Evolutionary conservation across 2,113 vertebrate species (phyloP).

Genomic region (Amia ocellicauda): DNA sequence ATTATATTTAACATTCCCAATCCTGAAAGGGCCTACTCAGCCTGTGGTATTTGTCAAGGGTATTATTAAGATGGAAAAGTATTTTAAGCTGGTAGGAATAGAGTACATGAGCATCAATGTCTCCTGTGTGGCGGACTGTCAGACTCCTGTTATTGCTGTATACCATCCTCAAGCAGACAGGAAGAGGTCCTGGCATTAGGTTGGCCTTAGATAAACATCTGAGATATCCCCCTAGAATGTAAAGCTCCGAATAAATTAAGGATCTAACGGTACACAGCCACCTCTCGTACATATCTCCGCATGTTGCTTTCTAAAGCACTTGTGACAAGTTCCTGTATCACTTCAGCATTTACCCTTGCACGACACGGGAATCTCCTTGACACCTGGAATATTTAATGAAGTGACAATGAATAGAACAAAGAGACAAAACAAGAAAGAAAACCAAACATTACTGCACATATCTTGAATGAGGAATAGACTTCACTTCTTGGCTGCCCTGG

Average conservation of each 20-base stretch:
- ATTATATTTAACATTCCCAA: not conserved
- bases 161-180: not conserved
- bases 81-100: no score
- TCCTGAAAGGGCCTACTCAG: not conserved
- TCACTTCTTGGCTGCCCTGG: no score
- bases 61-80: no score
- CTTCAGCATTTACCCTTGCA: constrained; percentile 5
- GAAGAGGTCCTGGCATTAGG: not conserved
- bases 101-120: not conserved
- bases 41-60: not conserved
- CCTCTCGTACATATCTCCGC: not conserved
- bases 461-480: constrained; percentile 1
- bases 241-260: constrained; percentile 1
- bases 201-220: constrained; percentile 6
- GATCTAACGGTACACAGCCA: constrained; percentile 1
- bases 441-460: not conserved
- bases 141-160: not conserved
- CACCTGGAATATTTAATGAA: constrained; percentile 10
- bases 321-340: constrained; percentile 6
- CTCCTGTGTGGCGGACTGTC: not conserved
- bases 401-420: constrained; percentile 2
- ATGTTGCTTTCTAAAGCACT: not conserved
- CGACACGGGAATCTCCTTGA: constrained; percentile 5
- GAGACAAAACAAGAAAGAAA: not conserved
- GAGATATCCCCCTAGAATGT: constrained; percentile 1